Percentiles rank a stretch among this genome's conserved stretches.
Evolutionary conservation across 2,888 invertebrate species (phyloP).

Genomic region (Piscicola geometra): DNA sequence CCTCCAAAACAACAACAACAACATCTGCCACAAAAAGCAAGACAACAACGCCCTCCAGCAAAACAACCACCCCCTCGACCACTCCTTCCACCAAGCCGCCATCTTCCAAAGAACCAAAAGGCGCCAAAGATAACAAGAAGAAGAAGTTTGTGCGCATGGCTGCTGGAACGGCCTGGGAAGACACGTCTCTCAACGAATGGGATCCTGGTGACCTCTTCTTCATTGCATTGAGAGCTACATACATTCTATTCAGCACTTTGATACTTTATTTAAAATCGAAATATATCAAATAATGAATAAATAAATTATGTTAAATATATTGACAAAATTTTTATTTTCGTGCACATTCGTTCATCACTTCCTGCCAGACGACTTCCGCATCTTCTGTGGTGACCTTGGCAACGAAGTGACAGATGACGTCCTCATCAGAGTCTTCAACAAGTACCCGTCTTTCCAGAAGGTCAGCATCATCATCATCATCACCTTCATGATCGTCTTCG

Average conservation of each 20-base stretch:
- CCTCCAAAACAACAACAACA: slow-evolving; percentile 1
- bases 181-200: slow-evolving; percentile 87
- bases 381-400: slow-evolving; percentile 98
- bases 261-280: not conserved
- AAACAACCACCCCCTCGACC: not conserved
- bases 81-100: not conserved
- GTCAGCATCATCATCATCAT: not conserved
- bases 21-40: not conserved
- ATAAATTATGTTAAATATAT: too few species aligned
- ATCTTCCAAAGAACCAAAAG: not conserved
- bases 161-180: slow-evolving; percentile 94
- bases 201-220: slow-evolving; percentile 64
- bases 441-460: slow-evolving; percentile 77
- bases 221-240: not conserved
- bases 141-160: slow-evolving; percentile 81
- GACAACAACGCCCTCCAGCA: not conserved
- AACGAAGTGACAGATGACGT: slow-evolving; percentile 98
- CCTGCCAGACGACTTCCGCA: slow-evolving; percentile 79
- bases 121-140: slow-evolving; percentile 55
- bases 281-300: not conserved
- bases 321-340: too few species aligned
- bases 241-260: not conserved
- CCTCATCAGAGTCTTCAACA: slow-evolving; percentile 88
- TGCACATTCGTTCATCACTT: not conserved
- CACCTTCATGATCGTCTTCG: too few species aligned